Evolutionary conservation across 2,888 invertebrate species (phyloP), one percentile per base, ranked within the genome.

Genomic region (Metallyticus violacea): DNA sequence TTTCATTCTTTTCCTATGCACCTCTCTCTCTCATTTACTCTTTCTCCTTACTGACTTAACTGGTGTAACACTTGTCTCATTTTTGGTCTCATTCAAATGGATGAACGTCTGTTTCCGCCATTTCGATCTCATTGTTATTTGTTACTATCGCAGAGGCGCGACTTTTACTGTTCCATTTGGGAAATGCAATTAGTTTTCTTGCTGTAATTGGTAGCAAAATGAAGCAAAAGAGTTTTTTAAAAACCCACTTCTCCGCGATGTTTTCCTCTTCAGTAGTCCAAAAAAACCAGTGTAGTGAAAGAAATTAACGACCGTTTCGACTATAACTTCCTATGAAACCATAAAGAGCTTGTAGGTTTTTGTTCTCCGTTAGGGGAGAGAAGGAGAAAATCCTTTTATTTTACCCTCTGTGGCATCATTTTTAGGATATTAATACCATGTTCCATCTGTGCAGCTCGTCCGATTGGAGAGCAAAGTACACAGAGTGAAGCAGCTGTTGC

Each of bases 351-450:
- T 30, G 62, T 81, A 81, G 62, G 40, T 81, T n/a, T 29, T 22
- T 29, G 27, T 80, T 80, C 28, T n/a, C 9, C 25, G 26, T 22
- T 26, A 22, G 82, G 82, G 40, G 82, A 27, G 25, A 26, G 15
- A 22, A 15, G 25, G 22, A 27, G 22, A 76, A 27, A 76, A 26
- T 26, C 76, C 76, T 76, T 80, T 80, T 82, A 82, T 82, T 82
- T 82, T 76, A 62, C 26, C 82, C 82, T 26, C 76, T 9, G 62
- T 81, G 40, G 76, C 76, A 82, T 82, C 82, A 76, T 82, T 76
- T 82, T 82, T 76, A 76, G 62, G 40, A 82, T 62, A 82, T 81
- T 82, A 82, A 82, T 82, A 82, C 30, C 27, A 26, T 40, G 40
- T 27, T 82, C 76, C 82, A 82, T 82, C 82, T 82, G 82, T 62